Evolutionary conservation across 2,113 vertebrate species (phyloP), one percentile per base, ranked within the genome.

Genomic region (Ammodytes marinus): DNA sequence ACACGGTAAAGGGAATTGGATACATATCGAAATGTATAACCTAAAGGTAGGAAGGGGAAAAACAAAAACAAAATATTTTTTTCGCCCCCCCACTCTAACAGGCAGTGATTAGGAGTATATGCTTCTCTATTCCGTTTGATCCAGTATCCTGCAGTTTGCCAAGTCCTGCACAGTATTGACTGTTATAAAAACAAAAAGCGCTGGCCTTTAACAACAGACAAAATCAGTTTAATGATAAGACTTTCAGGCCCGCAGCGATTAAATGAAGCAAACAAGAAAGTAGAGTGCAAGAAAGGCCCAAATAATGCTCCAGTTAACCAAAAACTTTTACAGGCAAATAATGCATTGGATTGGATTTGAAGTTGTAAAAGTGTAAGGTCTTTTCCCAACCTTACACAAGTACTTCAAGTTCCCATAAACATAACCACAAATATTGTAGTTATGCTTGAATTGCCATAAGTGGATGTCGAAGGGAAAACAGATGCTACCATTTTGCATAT

Each of bases 51-150:
- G 19, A 45, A 46, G 15, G 19, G 27, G n/a, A 71, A 55, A 66
- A 86, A 85, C 73, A 85, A 90, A 86, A 87, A 72, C 67, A 89
- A 75, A 61, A 71, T 65, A 39, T 59, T 70, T 78, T 59, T 63
- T 27, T 27, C 27, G 27, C 27, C 27, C 14, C 35, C 11, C 2
- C 4, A 19, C 57, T 69, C 43, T 15, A 83, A 61, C 27, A 83
- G 59, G 50, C 67, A 40, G 50, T 70, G 78, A 88, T 86, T 83
- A 86, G 74, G 74, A 74, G 49, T 70, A 50, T 17, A 40, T 75
- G 50, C 60, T 89, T 78, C 86, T 60, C 58, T 68, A 82, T 89
- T 89, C 88, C 65, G 47, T 83, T 90, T 89, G 80, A 90, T 93
- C 80, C 55, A 1, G 46, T 63, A 63, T 66, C n/a, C 17, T 73